These are phyloP conservation scores for Hirtodrosophila alboralis DNA, from an alignment of 2,888 invertebrate genomes.

Conservation along the genomic window DNA sequence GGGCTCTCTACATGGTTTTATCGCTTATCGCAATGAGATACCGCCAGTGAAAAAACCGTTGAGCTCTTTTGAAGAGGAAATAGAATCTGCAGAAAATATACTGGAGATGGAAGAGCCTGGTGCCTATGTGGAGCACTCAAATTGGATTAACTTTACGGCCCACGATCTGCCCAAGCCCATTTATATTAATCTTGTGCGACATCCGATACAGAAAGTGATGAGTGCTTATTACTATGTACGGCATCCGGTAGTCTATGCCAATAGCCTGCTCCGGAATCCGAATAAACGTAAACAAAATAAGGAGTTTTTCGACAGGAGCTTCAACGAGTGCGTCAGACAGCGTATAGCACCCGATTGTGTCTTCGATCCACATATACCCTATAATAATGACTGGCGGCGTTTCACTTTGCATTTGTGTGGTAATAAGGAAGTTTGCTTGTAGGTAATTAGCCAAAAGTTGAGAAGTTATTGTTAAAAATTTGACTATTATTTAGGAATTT, in stretches of 20 bases:
- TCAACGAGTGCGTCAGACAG: conserved; percentile 90
- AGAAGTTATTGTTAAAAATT: neutral
- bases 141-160: conserved; percentile 93
- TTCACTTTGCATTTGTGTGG: conserved; percentile 95
- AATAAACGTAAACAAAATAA: conserved; percentile 19
- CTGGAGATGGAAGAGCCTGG: conserved; percentile 89
- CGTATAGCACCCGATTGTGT: conserved; percentile 52
- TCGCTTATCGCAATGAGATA: conserved; percentile 88
- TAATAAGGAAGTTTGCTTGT: conserved; percentile 92
- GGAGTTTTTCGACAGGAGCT: conserved; percentile 59
- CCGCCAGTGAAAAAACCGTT: conserved; percentile 87
- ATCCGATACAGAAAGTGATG: conserved; percentile 94
- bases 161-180: conserved; percentile 91
- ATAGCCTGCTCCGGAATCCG: conserved; percentile 49
- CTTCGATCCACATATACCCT: conserved; percentile 90
- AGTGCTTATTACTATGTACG: conserved; percentile 94
- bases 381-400: conserved; percentile 91
- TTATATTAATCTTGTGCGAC: conserved; percentile 94
- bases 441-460: conserved; percentile 79
- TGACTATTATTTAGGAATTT: conserved; percentile 87
- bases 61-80: conserved; percentile 85
- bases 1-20: conserved; percentile 75
- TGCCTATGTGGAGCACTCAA: conserved; percentile 93
- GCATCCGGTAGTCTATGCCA: conserved; percentile 61
- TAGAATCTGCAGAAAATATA: conserved; percentile 87